Conservation (phyloP, 1,140 invertebrate species). For the Drosophila jambulina region DNA sequence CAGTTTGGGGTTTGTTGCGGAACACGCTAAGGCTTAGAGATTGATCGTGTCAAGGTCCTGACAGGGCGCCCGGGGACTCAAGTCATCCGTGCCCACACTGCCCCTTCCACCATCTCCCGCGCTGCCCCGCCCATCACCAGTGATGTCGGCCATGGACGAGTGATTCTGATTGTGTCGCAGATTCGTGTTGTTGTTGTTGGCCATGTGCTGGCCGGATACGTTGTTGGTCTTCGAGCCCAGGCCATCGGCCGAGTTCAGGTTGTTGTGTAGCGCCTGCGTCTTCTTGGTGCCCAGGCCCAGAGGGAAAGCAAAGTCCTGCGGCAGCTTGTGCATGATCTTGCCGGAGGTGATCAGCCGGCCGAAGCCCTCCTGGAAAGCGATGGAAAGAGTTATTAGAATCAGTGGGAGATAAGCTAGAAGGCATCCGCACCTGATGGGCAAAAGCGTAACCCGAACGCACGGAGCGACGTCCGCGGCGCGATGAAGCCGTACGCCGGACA, state of each 20-base stretch:
- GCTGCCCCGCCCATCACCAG: conserved; percentile 40
- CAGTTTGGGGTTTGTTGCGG: conserved; percentile 57
- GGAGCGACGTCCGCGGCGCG: conserved; percentile 93
- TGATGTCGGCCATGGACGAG: conserved; percentile 74
- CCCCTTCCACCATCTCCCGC: conserved; percentile 23
- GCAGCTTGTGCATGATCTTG: conserved; percentile 96
- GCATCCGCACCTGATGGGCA: conserved; percentile 89
- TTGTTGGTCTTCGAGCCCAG: conserved; percentile 53
- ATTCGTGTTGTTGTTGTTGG: conserved; percentile 72
- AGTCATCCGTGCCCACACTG: conserved; percentile 60
- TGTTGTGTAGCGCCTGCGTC: conserved; percentile 67
- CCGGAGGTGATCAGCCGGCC: conserved; percentile 98
- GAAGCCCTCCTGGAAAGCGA: conserved; percentile 93
- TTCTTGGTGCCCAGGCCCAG: conserved; percentile 79
- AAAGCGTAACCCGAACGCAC: conserved; percentile 99
- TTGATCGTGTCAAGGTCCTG: conserved; percentile 89
- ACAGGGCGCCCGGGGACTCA: conserved; percentile 86
- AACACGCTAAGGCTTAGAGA: conserved; percentile 81
- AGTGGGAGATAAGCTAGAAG: too few relatives aligned
- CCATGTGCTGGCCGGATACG: conserved; percentile 85
- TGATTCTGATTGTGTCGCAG: conserved; percentile 69
- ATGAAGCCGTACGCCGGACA: conserved; percentile 93
- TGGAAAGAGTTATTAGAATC: background rate
- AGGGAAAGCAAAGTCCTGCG: conserved; percentile 86
- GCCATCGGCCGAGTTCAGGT: conserved; percentile 41